Evolutionary conservation across 1,140 invertebrate species (phyloP).

Genomic region (Halesus radiatus): DNA sequence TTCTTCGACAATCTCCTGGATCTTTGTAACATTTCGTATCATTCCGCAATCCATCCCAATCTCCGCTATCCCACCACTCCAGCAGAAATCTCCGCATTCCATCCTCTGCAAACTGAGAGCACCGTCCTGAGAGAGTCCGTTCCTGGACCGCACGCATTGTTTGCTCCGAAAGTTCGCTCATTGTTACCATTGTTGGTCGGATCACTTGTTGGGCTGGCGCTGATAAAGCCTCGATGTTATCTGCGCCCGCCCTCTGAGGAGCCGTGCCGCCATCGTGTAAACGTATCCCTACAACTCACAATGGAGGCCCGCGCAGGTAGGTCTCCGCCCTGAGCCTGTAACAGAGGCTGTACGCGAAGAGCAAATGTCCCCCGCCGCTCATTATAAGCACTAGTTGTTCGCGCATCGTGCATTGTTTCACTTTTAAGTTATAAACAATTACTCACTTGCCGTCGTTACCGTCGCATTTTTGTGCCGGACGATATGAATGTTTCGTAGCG

Average conservation of each 20-base stretch:
- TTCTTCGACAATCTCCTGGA: too few species aligned
- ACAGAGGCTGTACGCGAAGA: background rate
- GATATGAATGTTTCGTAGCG: too few species aligned
- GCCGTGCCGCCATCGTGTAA: conserved; percentile 32
- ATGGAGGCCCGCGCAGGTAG: background rate
- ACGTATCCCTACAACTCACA: conserved; percentile 32
- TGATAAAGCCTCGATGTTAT: conserved; percentile 40
- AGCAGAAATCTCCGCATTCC: too few species aligned
- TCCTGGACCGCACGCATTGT: conserved; percentile 26
- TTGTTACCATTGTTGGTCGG: background rate
- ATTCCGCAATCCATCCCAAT: too few species aligned
- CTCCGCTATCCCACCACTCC: too few species aligned
- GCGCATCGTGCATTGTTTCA: background rate
- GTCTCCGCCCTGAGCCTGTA: conserved; percentile 1
- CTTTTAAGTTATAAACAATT: too few species aligned
- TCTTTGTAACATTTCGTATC: too few species aligned
- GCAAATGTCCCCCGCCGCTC: conserved; percentile 29
- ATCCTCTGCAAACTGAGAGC: too few species aligned
- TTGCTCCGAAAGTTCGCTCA: conserved; percentile 39
- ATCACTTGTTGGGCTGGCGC: conserved; percentile 9
- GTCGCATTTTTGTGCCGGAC: too few species aligned
- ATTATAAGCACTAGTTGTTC: conserved; percentile 3
- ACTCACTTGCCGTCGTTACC: too few species aligned
- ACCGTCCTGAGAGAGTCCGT: background rate
- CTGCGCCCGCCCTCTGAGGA: conserved; percentile 26